Conservation (phyloP, 2,113 vertebrate species). For the Harpagus bidentatus region DNA sequence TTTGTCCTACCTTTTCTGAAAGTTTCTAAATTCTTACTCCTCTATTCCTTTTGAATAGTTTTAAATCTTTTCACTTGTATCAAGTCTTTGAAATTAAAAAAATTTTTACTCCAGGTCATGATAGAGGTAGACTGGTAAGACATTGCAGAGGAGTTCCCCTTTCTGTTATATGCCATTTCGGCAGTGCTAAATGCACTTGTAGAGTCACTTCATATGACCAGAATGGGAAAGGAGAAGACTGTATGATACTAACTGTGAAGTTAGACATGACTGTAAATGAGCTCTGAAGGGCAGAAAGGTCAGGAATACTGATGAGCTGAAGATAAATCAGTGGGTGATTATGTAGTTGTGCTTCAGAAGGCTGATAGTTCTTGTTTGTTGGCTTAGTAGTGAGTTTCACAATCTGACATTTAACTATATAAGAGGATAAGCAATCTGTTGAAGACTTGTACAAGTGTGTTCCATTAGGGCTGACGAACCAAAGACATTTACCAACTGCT, state of each 20-base stretch:
- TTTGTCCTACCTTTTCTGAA: neutral
- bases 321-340: neutral
- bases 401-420: neutral
- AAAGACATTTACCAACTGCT: neutral
- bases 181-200: neutral
- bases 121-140: neutral
- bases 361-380: neutral
- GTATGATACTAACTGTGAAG: neutral
- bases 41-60: neutral
- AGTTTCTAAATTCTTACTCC: neutral
- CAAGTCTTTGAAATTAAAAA: neutral
- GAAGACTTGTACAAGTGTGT: neutral
- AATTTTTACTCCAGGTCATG: neutral
- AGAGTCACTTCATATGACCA: neutral
- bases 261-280: neutral
- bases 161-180: neutral
- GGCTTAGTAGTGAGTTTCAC: neutral
- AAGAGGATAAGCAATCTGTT: neutral
- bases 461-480: neutral
- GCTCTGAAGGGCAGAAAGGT: neutral
- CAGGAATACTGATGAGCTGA: neutral
- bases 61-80: neutral
- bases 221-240: neutral
- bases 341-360: neutral
- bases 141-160: neutral